Base-by-base conservation (phyloP, 2,113 vertebrate species). In the Elephas maximus region DNA sequence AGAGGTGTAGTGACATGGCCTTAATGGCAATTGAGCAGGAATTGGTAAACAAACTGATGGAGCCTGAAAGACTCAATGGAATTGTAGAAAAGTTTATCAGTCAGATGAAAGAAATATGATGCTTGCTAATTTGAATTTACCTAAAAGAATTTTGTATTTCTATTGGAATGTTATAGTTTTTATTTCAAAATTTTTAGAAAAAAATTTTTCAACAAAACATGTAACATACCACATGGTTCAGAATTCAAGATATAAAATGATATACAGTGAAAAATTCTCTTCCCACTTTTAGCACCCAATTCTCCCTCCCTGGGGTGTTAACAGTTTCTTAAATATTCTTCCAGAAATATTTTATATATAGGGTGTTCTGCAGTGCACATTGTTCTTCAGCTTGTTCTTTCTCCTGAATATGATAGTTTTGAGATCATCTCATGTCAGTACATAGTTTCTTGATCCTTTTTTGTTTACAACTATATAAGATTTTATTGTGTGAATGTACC, bases 21-120 rank as follows among this genome's bases (percentile, higher is more conserved):
- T 78, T 98, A 24, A 98, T 98, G 95, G 97, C 96, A 74, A 8
- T 97, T 90, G 97, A 98, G n/a, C 97, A 98, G 69, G 97, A 97
- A 85, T 48, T 98, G 57, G 96, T 95, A 73, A 97, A 96, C 95
- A 97, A 92, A 82, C 53, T 98, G 73, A 93, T 97, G 94, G 96
- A 97, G 63, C 92, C 97, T 60, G 96, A 98, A 93, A 95, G 94
- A 93, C 96, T 98, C 9, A 86, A 3, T 97, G 92, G 73, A 69
- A 93, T 97, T 88, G 88, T 97, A 28, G 96, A 98, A 90, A 98
- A 97, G 78, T 97, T 98, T 90, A 94, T 97, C 90, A 88, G 51
- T 93, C 97, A 85, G 53, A 77, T 97, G 79, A 96, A 97, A 90
- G 63, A 93, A 78, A 85, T 88, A 23, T 94, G 89, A 83, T 45